Conservation (phyloP, 2,888 invertebrate genomes). For the Lypha dubia region DNA sequence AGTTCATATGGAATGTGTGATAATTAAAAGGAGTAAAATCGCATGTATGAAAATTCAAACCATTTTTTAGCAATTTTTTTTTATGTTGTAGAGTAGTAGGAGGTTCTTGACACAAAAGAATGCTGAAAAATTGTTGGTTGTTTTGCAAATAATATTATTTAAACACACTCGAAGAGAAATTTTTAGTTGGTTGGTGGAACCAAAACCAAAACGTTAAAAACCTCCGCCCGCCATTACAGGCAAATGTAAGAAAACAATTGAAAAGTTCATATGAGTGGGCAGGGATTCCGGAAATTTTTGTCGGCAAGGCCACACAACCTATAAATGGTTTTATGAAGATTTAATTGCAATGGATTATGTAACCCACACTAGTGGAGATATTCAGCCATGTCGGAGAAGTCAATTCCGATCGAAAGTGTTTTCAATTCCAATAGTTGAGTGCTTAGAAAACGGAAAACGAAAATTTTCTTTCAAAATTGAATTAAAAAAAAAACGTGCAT, state of each 20-base stretch:
- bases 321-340: too few relatives aligned
- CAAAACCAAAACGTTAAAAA: constrained; percentile 48
- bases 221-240: constrained; percentile 11
- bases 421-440: too few relatives aligned
- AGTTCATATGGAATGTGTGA: constrained; percentile 27
- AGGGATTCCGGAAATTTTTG: constrained; percentile 22
- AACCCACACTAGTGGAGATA: too few relatives aligned
- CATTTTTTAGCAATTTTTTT: constrained; percentile 26
- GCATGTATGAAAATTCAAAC: constrained; percentile 47
- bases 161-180: constrained; percentile 24
- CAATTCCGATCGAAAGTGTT: too few relatives aligned
- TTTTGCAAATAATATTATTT: constrained; percentile 42
- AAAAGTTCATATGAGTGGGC: background rate
- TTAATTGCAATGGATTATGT: too few relatives aligned
- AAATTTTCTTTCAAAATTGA: too few relatives aligned
- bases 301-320: background rate
- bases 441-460: too few relatives aligned
- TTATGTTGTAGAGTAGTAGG: constrained; percentile 51
- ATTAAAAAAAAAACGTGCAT: too few relatives aligned
- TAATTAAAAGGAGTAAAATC: constrained; percentile 66
- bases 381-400: too few relatives aligned
- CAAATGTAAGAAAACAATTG: background rate
- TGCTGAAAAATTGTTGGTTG: constrained; percentile 41
- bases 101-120: constrained; percentile 62
- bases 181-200: constrained; percentile 30